These are phyloP conservation scores for Piezodorus guildinii DNA, from an alignment of 1,140 invertebrate genomes.

Conservation along the genomic window DNA sequence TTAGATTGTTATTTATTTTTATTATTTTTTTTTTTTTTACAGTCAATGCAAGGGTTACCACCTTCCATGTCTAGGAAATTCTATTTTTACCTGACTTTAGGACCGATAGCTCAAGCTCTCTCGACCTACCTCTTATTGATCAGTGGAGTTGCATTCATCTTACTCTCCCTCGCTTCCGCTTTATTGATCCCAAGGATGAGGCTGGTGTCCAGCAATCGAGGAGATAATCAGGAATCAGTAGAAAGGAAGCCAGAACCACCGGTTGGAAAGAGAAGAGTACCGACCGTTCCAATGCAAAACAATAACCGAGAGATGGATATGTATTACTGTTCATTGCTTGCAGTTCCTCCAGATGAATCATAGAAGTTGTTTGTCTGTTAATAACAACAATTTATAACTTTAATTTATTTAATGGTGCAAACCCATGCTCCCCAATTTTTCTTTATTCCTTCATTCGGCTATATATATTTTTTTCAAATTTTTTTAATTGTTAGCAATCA, in stretches of 20 bases:
- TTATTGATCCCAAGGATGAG: slow-evolving; percentile 31
- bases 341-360: slow-evolving; percentile 30
- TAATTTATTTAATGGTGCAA: no score
- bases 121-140: slow-evolving; percentile 47
- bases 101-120: slow-evolving; percentile 46
- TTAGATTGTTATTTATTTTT: background rate
- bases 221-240: slow-evolving; percentile 31
- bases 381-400: no score
- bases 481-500: no score
- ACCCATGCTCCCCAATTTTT: no score
- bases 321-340: slow-evolving; percentile 36
- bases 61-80: slow-evolving; percentile 48
- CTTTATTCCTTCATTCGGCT: no score
- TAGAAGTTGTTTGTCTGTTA: background rate
- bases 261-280: slow-evolving; percentile 21
- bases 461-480: no score
- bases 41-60: slow-evolving; percentile 58
- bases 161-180: slow-evolving; percentile 37
- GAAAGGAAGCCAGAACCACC: slow-evolving; percentile 32
- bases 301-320: slow-evolving; percentile 34
- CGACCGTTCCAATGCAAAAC: background rate
- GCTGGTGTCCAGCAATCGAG: slow-evolving; percentile 28
- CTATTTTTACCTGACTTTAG: slow-evolving; percentile 54
- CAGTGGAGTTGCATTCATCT: slow-evolving; percentile 40
- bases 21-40: slow-evolving; percentile 29